These are phyloP conservation scores for Actenoides lindsayi DNA, from an alignment of 2,113 vertebrate genomes.

Conservation along the genomic window DNA sequence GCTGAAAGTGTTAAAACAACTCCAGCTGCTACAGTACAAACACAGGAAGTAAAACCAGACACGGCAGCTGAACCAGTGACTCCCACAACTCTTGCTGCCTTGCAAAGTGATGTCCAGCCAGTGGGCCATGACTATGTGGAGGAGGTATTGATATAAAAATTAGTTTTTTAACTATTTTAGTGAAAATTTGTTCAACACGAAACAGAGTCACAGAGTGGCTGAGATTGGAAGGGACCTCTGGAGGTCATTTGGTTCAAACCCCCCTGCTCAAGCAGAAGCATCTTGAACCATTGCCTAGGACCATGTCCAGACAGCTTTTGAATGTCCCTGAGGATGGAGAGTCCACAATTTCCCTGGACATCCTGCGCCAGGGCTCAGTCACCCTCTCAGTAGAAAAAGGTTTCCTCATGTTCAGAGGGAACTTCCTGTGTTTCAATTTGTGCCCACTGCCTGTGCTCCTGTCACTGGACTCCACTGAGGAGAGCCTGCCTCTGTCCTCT, in stretches of 20 bases:
- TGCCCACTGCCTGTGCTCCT: too few species aligned
- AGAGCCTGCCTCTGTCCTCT: too few species aligned
- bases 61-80: conserved; percentile 81
- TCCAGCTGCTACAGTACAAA: conserved; percentile 67
- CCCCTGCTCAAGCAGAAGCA: neutral
- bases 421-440: neutral
- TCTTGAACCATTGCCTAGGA: neutral
- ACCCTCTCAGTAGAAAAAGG: neutral
- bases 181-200: neutral
- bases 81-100: conserved; percentile 86
- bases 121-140: conserved; percentile 98
- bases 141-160: conserved; percentile 81
- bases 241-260: neutral
- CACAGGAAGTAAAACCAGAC: conserved; percentile 84
- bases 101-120: conserved; percentile 97
- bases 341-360: neutral
- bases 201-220: neutral
- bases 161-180: neutral
- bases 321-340: neutral
- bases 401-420: neutral
- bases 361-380: neutral
- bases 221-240: neutral
- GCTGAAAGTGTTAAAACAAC: conserved; percentile 80
- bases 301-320: neutral
- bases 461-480: too few species aligned